These are phyloP conservation scores for Dromiciops gliroides DNA, from an alignment of 2,113 vertebrate species.

Conservation along the genomic window DNA sequence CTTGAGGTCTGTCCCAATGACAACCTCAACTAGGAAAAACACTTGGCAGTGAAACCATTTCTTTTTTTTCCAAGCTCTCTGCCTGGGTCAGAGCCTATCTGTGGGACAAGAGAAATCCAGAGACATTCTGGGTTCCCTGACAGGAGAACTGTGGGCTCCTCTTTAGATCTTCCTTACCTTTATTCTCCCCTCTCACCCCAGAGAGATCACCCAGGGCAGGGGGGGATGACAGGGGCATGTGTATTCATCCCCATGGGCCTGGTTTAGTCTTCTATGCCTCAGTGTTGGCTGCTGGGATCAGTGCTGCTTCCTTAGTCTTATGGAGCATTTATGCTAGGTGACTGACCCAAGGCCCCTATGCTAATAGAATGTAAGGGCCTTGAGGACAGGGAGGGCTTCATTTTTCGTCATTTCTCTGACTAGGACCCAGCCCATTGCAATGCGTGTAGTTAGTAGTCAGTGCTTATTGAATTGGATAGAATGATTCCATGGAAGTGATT, in stretches of 20 bases:
- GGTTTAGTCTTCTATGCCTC: neutral
- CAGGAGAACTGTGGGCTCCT: neutral
- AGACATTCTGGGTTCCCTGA: neutral
- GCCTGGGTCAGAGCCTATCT: neutral
- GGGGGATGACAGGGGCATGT: neutral
- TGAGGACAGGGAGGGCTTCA: neutral
- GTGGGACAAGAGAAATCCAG: neutral
- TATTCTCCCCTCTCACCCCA: neutral
- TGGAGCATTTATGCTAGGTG: no score
- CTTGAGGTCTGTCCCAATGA: neutral
- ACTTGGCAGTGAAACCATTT: neutral
- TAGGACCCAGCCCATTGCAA: neutral
- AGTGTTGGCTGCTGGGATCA: no score
- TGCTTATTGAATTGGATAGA: neutral
- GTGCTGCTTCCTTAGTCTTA: no score
- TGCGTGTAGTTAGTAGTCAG: neutral
- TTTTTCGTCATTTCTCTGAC: neutral
- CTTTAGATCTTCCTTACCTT: neutral
- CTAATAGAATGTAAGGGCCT: no score
- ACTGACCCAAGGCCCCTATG: neutral
- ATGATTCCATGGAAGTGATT: neutral
- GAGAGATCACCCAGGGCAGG: no score
- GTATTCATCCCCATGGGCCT: neutral
- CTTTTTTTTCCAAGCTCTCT: neutral
- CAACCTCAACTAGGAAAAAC: neutral